Evolutionary conservation across 2,113 vertebrate genomes (phyloP).

Genomic region (Condylura cristata): DNA sequence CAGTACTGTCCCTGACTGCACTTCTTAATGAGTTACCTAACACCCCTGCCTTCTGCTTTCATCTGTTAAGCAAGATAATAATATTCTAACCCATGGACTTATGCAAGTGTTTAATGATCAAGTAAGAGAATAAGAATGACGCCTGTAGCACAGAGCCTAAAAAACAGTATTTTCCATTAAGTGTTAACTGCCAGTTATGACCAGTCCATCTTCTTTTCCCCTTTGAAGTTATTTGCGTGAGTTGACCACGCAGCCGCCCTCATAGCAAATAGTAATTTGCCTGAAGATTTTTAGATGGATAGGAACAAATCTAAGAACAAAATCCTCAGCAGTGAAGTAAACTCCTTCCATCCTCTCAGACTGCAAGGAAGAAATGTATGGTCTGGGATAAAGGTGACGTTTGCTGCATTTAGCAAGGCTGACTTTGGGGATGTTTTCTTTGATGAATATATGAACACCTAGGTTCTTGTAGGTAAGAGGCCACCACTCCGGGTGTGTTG

Average conservation of each 20-base stretch:
- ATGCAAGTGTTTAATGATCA: background rate
- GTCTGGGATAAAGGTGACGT: background rate
- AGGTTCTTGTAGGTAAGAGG: background rate
- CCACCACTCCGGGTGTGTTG: background rate
- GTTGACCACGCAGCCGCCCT: background rate
- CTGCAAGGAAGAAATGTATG: background rate
- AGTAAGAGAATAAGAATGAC: background rate
- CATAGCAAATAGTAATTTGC: background rate
- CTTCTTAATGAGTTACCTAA: background rate
- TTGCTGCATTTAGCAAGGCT: background rate
- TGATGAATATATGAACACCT: background rate
- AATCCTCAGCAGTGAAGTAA: background rate
- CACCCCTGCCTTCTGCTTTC: background rate
- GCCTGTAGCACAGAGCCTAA: background rate
- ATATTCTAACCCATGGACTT: background rate
- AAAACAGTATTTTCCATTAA: background rate
- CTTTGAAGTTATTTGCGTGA: slow-evolving; percentile 1
- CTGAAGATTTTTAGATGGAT: background rate
- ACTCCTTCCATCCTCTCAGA: background rate
- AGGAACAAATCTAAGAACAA: background rate
- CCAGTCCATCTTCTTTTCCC: background rate
- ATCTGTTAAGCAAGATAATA: background rate
- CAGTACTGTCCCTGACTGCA: background rate
- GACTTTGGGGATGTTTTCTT: background rate
- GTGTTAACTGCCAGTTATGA: background rate